These are phyloP conservation scores for Agonopterix alstromeriana DNA, from an alignment of 2,888 invertebrate species.

Conservation along the genomic window DNA sequence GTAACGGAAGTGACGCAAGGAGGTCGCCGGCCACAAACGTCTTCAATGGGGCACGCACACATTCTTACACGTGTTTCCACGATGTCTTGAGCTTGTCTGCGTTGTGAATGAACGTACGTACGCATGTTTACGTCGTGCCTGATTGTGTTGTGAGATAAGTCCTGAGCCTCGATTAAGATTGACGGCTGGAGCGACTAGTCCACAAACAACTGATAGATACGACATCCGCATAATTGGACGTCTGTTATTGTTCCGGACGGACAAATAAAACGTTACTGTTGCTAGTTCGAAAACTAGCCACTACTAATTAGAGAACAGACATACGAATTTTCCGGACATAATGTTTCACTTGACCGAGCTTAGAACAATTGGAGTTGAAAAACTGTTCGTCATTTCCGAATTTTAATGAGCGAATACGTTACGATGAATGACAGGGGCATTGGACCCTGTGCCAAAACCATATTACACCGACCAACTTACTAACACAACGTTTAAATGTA, in stretches of 20 bases:
- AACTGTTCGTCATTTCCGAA: conserved; percentile 71
- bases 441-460: conserved; percentile 63
- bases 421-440: conserved; percentile 60
- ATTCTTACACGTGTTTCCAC: conserved; percentile 14
- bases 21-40: conserved; percentile 30
- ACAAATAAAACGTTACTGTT: conserved; percentile 34
- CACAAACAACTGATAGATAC: conserved; percentile 45
- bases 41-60: conserved; percentile 67
- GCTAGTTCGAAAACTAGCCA: conserved; percentile 23
- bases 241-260: conserved; percentile 41
- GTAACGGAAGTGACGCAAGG: conserved; percentile 65
- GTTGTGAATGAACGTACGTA: conserved; percentile 58
- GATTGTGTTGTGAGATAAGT: conserved; percentile 37
- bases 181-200: conserved; percentile 41
- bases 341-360: conserved; percentile 54
- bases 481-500: not conserved
- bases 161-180: conserved; percentile 44
- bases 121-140: conserved; percentile 32
- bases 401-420: conserved; percentile 56
- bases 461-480: conserved; percentile 35
- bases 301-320: conserved; percentile 37
- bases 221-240: conserved; percentile 53
- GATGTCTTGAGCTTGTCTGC: conserved; percentile 30
- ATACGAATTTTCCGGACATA: conserved; percentile 32
- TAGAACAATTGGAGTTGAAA: conserved; percentile 55